These are phyloP conservation scores for Diachasma alloeum DNA, from an alignment of 1,140 invertebrate species.

Conservation along the genomic window DNA sequence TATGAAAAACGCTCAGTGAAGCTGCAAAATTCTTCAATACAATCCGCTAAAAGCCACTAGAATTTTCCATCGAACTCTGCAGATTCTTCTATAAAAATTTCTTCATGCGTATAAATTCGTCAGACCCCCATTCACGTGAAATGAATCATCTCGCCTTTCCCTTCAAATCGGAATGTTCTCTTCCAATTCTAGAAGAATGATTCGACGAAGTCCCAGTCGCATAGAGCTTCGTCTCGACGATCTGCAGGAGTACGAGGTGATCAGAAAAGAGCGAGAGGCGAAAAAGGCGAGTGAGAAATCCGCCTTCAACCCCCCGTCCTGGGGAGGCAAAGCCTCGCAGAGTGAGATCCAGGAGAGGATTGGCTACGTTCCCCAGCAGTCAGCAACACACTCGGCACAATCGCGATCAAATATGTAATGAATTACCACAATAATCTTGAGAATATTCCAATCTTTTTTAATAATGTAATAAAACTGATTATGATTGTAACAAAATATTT, in stretches of 20 bases:
- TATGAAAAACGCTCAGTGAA: too few species aligned
- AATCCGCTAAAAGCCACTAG: too few species aligned
- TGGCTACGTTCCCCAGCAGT: constrained; percentile 67
- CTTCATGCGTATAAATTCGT: too few species aligned
- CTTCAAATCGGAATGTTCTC: background rate
- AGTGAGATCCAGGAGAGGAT: constrained; percentile 75
- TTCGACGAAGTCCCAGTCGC: constrained; percentile 78
- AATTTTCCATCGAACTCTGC: too few species aligned
- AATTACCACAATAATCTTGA: constrained; percentile 14
- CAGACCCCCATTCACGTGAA: too few species aligned
- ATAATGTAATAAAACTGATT: background rate
- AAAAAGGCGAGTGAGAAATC: constrained; percentile 68
- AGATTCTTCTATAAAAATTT: too few species aligned
- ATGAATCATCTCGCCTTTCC: too few species aligned
- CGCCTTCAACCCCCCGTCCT: constrained; percentile 56
- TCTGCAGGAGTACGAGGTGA: constrained; percentile 75
- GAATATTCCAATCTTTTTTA: background rate
- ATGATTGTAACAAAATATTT: background rate
- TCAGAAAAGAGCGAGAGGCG: constrained; percentile 64
- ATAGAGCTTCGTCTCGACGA: constrained; percentile 81
- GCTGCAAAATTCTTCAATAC: too few species aligned
- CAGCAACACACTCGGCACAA: constrained; percentile 39
- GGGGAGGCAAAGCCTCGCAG: constrained; percentile 65
- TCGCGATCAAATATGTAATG: constrained; percentile 50
- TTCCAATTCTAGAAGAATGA: constrained; percentile 66